Base-by-base conservation (phyloP, 2,888 invertebrate species). In the Nycteola revayana region DNA sequence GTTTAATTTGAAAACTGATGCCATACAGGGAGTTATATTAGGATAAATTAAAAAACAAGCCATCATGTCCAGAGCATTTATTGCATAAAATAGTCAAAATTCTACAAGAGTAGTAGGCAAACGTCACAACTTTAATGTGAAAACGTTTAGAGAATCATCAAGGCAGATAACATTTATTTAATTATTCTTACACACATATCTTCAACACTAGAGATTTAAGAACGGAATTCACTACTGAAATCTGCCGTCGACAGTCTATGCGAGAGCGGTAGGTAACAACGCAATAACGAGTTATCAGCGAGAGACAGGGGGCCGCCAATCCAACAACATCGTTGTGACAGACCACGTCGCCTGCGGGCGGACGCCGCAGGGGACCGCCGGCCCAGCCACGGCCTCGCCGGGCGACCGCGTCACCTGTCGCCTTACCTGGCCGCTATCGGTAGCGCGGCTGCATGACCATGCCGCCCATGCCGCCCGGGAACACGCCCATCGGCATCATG, bases 391-490 rank as follows among this genome's bases (percentile, higher is more conserved):
- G 65, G 62, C 53, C n/a, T 27, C 54, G 60, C 64, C 53, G 66
- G 54, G 63, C 63, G 61, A 59, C 57, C 45, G 35, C 38, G 29
- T 49, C 70, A 74, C 75, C 76, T 74, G 76, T 73, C 75, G 69
- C 38, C 32, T 53, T 34, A 39, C 42, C 25, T 30, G 24, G 75
- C 68, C 69, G 81, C 95, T 95, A 96, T 92, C 95, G 94, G 91
- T 92, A 96, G 85, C 95, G 93, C 59, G 95, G 95, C 86, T 94
- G 94, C 95, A 96, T 94, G 91, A 93, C 91, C 86, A 91, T 81
- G 35, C 90, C 84, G 66, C 49, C 91, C 86, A 91, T 81, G 35
- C 90, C 84, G 66, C 49, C 78, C 73, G 53, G 49, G 90, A 85
- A 64, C 84, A 90, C 80, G 36, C 48, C 49, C 52, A 58, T 53